Percentiles rank a stretch among this genome's conserved stretches.
Conservation (phyloP, 2,113 vertebrate species). For the Ceratotherium simum region DNA sequence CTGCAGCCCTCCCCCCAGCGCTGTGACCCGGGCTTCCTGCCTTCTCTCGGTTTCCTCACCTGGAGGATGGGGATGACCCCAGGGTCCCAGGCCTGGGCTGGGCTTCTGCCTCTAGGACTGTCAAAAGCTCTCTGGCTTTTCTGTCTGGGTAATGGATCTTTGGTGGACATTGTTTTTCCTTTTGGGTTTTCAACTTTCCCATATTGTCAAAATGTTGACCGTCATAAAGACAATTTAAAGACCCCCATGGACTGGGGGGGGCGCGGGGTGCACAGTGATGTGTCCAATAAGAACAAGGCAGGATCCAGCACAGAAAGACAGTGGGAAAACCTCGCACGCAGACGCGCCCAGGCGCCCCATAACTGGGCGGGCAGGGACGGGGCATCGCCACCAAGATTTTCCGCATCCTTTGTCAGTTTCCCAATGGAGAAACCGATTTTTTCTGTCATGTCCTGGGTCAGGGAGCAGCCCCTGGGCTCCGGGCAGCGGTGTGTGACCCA, state of each 20-base stretch:
- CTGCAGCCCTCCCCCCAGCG: background rate
- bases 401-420: background rate
- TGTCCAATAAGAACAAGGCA: background rate
- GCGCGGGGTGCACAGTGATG: too few species aligned
- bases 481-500: background rate
- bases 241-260: background rate
- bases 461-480: background rate
- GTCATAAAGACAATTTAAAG: background rate
- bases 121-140: background rate
- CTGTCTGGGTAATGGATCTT: background rate
- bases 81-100: background rate
- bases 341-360: background rate
- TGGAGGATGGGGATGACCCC: background rate
- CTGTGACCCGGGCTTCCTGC: background rate
- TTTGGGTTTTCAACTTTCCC: background rate
- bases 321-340: background rate
- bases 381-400: background rate
- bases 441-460: background rate
- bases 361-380: background rate
- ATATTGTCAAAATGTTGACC: background rate
- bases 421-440: background rate
- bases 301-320: background rate
- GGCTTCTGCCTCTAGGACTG: background rate
- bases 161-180: background rate
- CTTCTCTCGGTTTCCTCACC: background rate